Evolutionary conservation across 2,113 vertebrate species (phyloP), one percentile per base, ranked within the genome.

Genomic region (Aplodontia rufa): DNA sequence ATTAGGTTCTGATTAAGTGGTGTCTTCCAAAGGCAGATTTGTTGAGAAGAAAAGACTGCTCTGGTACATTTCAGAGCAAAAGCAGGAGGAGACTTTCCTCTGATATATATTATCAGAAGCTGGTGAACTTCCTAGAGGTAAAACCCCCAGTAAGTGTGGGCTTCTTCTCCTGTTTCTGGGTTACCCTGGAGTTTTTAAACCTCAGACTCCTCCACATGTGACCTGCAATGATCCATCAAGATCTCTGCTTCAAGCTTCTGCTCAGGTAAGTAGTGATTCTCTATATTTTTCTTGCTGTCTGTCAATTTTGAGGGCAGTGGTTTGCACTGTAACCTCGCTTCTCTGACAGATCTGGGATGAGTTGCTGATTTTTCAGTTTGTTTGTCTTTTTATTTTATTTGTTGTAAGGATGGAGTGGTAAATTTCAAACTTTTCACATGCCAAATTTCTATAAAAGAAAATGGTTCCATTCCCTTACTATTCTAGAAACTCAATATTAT

Each of bases 391-490:
- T 32, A n/a, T 87, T 95, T 62, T 32, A n/a, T 66, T 83, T 28
- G 3, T 14, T 75, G 32, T 78, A 26, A 83, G 24, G 8, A 69
- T 69, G 30, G 26, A 30, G 24, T 78, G 8, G 26, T 81, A 45
- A 62, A 40, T 72, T 87, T 22, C 40, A 71, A 58, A 45, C 17
- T 71, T n/a, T 47, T 28, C 32, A 64, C 20, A 30, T 60, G 17
- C 2, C 1, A 35, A 13, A 62, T 66, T 75, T 95, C 94, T 80
- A 88, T 74, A 80, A 68, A 92, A 37, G 66, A 93, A 94, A 94
- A 84, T 55, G n/a, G 14, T 8, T 90, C 37, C 10, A 92, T 93
- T 90, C 85, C 10, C 32, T 95, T 86, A 75, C 1, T 55, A 74
- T 32, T 84, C 62, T 74, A 87, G 22, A 90, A 95, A 69, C 2